Evolutionary conservation across 2,113 vertebrate species (phyloP).

Genomic region (Chitala chitala): DNA sequence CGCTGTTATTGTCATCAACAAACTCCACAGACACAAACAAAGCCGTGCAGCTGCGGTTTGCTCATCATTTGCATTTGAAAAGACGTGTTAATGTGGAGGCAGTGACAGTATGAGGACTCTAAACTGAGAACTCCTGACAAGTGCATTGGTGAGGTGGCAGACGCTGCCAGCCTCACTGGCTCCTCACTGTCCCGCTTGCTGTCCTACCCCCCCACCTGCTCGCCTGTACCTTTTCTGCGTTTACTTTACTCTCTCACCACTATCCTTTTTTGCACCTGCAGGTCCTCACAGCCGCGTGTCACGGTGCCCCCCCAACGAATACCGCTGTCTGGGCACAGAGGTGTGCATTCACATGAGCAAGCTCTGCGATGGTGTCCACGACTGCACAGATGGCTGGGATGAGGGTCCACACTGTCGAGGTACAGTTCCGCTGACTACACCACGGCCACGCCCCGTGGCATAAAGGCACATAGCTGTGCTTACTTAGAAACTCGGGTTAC

Average conservation of each 20-base stretch:
- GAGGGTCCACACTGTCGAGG: conserved; percentile 91
- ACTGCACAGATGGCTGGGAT: conserved; percentile 86
- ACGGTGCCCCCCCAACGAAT: conserved; percentile 84
- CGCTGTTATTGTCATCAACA: too few relatives aligned
- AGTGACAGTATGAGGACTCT: too few relatives aligned
- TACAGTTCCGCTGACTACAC: conserved; percentile 40
- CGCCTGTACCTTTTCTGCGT: background rate
- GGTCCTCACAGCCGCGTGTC: conserved; percentile 86
- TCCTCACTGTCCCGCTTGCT: too few relatives aligned
- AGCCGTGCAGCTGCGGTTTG: too few relatives aligned
- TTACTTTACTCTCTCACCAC: background rate
- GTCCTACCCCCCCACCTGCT: background rate
- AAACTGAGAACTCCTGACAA: too few relatives aligned
- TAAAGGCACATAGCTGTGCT: background rate
- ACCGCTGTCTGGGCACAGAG: conserved; percentile 88
- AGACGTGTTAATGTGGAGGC: too few relatives aligned
- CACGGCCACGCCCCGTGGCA: background rate
- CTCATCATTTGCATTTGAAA: too few relatives aligned
- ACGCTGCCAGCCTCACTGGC: too few relatives aligned
- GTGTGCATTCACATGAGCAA: conserved; percentile 88
- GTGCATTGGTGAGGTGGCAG: too few relatives aligned
- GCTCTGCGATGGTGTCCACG: conserved; percentile 78
- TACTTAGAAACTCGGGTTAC: too few relatives aligned
- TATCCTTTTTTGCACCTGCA: conserved; percentile 40
- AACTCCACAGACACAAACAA: too few relatives aligned